Conservation (phyloP, 37 sponge, comb jelly and placozoan species). For the Dysidea cf. avara region DNA sequence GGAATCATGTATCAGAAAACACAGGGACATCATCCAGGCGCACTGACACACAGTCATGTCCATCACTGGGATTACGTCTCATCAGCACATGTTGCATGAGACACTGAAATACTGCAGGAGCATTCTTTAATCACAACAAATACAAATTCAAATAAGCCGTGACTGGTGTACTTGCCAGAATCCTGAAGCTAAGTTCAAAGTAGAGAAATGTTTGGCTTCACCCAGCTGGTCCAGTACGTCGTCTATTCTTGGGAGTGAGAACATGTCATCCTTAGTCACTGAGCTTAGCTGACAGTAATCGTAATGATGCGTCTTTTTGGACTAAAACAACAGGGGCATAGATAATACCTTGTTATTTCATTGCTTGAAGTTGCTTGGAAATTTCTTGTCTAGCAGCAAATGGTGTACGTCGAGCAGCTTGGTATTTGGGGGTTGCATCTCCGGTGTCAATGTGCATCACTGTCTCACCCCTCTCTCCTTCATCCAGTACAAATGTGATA, state of each 20-base stretch:
- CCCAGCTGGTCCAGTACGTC: background rate
- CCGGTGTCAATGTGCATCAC: too few relatives aligned
- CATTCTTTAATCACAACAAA: too few relatives aligned
- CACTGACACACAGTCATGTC: too few relatives aligned
- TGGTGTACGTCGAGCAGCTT: slow-evolving; percentile 15
- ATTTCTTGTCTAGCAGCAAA: too few relatives aligned
- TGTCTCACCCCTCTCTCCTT: slow-evolving; percentile 23
- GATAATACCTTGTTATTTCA: too few relatives aligned
- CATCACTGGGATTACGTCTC: background rate
- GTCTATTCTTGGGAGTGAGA: background rate
- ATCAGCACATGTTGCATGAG: slow-evolving; percentile 28
- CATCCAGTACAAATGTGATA: too few relatives aligned
- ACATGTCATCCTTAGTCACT: background rate
- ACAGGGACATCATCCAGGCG: slow-evolving; percentile 36
- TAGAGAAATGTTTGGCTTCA: background rate
- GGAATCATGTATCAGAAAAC: background rate
- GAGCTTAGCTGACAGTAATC: background rate
- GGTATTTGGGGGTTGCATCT: too few relatives aligned
- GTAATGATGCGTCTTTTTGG: too few relatives aligned
- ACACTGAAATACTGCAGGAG: too few relatives aligned
- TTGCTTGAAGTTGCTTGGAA: too few relatives aligned
- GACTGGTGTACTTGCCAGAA: slow-evolving; percentile 25
- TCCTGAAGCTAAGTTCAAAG: background rate
- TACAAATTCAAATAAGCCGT: slow-evolving; percentile 20
- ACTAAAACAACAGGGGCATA: too few relatives aligned